phyloP scores from a whole-genome alignment of 2,113 vertebrate species.

The Paradisaea rubra region DNA sequence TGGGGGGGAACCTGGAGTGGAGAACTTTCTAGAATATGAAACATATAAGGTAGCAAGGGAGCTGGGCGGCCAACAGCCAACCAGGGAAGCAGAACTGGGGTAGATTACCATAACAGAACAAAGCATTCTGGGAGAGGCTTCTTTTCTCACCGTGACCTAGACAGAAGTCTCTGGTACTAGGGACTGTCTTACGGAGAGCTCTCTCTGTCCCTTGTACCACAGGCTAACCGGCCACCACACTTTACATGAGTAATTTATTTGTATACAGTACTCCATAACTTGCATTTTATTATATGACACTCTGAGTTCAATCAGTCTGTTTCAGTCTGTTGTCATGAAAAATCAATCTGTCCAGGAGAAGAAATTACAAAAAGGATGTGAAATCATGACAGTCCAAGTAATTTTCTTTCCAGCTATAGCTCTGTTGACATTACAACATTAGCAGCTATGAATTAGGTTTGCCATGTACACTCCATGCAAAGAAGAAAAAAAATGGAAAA shows the following conservation, averaged over 20 bases:
- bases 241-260: background rate
- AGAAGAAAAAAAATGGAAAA: slow-evolving; percentile 28
- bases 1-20: too few relatives aligned
- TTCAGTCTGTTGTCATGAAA: background rate
- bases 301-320: background rate
- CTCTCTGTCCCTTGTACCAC: too few relatives aligned
- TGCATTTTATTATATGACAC: background rate
- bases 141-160: too few relatives aligned
- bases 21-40: too few relatives aligned
- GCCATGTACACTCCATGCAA: background rate
- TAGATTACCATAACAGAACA: too few relatives aligned
- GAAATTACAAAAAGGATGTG: slow-evolving; percentile 14
- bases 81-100: too few relatives aligned
- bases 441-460: slow-evolving; percentile 18
- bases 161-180: too few relatives aligned
- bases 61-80: too few relatives aligned
- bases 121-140: too few relatives aligned
- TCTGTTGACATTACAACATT: slow-evolving; percentile 22
- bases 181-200: too few relatives aligned
- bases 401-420: slow-evolving; percentile 18
- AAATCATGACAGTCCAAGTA: background rate
- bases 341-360: background rate
- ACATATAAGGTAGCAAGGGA: too few relatives aligned
- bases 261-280: background rate
- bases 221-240: background rate